These are phyloP conservation scores for Clinocottus analis DNA, from an alignment of 2,113 vertebrate species.

Conservation along the genomic window DNA sequence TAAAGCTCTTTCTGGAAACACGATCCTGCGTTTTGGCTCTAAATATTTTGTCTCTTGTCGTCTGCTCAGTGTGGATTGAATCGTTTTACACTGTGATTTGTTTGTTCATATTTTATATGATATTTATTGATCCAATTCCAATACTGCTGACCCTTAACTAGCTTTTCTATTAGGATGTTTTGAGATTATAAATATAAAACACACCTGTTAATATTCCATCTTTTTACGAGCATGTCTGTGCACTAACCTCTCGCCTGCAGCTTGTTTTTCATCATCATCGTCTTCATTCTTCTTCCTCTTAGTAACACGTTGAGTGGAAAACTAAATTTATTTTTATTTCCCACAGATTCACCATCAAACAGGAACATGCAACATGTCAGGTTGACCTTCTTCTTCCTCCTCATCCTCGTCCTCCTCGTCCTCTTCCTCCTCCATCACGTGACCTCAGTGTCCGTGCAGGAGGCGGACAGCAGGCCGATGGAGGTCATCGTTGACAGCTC, in stretches of 20 bases:
- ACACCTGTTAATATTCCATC: too few relatives aligned
- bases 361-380: conserved; percentile 5
- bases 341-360: conserved; percentile 1
- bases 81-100: too few relatives aligned
- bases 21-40: too few relatives aligned
- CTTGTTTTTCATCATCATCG: neutral
- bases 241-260: neutral
- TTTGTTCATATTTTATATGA: too few relatives aligned
- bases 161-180: too few relatives aligned
- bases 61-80: too few relatives aligned
- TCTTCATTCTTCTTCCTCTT: neutral
- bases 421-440: conserved; percentile 5
- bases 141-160: too few relatives aligned
- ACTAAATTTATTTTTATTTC: neutral
- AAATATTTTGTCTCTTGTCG: too few relatives aligned
- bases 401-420: conserved; percentile 46
- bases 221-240: too few relatives aligned
- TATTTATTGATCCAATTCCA: too few relatives aligned
- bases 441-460: conserved; percentile 6
- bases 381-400: conserved; percentile 13
- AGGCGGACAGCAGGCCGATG: conserved; percentile 42
- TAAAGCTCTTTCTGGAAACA: too few relatives aligned
- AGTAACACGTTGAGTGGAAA: neutral
- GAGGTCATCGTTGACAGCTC: conserved; percentile 72
- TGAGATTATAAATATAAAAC: too few relatives aligned